These are phyloP conservation scores for Manis pentadactyla DNA, from an alignment of 2,797 vertebrate genomes.

Conservation along the genomic window DNA sequence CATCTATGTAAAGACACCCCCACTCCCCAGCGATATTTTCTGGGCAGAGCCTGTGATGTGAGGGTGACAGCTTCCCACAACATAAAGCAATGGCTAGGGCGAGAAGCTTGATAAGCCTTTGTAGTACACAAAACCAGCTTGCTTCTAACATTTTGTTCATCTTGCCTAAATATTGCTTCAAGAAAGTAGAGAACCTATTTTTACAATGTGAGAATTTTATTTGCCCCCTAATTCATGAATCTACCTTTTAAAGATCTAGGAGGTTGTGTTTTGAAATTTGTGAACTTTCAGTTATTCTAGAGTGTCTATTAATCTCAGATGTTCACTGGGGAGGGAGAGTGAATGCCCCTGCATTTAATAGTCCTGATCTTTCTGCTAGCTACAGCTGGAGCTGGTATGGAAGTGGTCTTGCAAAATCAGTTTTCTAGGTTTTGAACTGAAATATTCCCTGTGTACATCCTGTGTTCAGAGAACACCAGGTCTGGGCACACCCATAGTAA, in stretches of 20 bases:
- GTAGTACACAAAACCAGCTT: neutral
- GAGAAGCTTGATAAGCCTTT: neutral
- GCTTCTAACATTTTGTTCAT: neutral
- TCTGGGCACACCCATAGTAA: neutral
- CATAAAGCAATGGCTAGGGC: neutral
- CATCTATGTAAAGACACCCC: neutral
- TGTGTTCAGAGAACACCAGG: neutral
- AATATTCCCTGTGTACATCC: neutral
- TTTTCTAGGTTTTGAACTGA: neutral
- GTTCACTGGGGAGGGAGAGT: neutral
- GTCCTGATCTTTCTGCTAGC: neutral
- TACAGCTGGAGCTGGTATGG: neutral
- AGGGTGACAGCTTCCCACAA: neutral
- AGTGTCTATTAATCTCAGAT: slow-evolving; percentile 62
- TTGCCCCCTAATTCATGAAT: slow-evolving; percentile 48
- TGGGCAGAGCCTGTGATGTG: neutral
- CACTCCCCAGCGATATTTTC: accelerated
- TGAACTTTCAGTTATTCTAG: slow-evolving; percentile 28
- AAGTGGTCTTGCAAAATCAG: slow-evolving; percentile 1
- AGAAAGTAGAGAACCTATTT: neutral
- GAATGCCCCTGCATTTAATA: neutral
- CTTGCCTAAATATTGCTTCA: neutral
- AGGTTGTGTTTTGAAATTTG: slow-evolving; percentile 55
- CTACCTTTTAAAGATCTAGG: slow-evolving; percentile 28
- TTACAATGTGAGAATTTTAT: slow-evolving; percentile 67